A percentile compares a stretch with the other conserved stretches of the same genome.
Evolutionary conservation across 1,140 invertebrate species (phyloP).

Genomic region (Drosophila ficusphila): DNA sequence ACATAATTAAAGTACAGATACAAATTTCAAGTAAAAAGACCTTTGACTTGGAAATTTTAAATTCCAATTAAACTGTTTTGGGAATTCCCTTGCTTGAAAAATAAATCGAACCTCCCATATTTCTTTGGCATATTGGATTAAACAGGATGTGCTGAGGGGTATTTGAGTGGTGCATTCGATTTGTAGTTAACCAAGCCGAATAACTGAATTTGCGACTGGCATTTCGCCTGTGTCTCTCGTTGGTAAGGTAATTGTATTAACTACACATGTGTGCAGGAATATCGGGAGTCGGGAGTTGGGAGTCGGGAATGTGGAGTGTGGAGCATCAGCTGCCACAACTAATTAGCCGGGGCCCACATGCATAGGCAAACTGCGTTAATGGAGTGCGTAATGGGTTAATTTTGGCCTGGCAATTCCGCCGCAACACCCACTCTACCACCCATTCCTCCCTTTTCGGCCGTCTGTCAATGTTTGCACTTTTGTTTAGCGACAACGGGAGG

Average conservation of each 20-base stretch:
- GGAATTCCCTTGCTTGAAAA: no score
- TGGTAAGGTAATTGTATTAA: constrained; percentile 55
- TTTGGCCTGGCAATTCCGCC: constrained; percentile 40
- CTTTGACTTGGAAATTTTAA: not conserved
- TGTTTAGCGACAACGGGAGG: constrained; percentile 30
- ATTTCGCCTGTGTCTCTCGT: constrained; percentile 25
- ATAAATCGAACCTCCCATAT: no score
- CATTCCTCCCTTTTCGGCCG: not conserved
- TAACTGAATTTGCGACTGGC: constrained; percentile 61
- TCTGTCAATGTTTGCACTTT: constrained; percentile 58
- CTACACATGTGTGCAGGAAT: constrained; percentile 11
- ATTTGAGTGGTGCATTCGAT: constrained; percentile 29
- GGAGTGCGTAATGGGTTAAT: constrained; percentile 81
- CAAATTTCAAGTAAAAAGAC: no score
- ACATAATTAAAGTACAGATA: no score
- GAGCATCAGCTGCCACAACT: constrained; percentile 72
- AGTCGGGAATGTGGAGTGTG: not conserved
- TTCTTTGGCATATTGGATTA: not conserved
- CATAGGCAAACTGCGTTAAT: constrained; percentile 72
- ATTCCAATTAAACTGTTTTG: no score
- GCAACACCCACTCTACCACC: not conserved
- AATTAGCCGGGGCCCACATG: constrained; percentile 68
- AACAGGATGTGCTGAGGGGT: not conserved
- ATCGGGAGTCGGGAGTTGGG: no score
- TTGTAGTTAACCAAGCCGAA: constrained; percentile 60